These are phyloP conservation scores for Drosophila anceps DNA, from an alignment of 2,888 invertebrate species.

Conservation along the genomic window DNA sequence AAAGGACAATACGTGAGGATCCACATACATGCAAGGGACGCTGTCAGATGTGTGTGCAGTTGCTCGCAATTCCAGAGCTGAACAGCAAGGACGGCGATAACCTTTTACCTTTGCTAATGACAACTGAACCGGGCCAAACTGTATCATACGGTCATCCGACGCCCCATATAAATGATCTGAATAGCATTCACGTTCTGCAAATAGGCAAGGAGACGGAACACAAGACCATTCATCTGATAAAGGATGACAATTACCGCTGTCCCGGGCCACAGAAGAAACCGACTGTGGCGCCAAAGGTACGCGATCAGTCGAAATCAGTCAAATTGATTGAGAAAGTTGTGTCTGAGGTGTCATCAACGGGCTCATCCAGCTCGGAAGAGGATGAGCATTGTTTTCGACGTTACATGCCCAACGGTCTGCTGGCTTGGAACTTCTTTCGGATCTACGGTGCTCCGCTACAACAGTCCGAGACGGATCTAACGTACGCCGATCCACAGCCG, in stretches of 20 bases:
- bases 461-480: background rate
- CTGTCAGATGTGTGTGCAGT: constrained; percentile 46
- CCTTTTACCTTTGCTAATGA: constrained; percentile 34
- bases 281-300: background rate
- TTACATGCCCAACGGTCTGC: constrained; percentile 12
- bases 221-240: background rate
- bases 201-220: background rate
- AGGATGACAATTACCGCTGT: background rate
- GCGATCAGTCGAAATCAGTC: background rate
- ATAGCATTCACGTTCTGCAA: constrained; percentile 12
- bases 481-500: constrained; percentile 19
- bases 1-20: background rate
- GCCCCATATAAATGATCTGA: background rate
- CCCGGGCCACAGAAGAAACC: background rate
- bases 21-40: background rate
- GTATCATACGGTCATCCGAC: background rate
- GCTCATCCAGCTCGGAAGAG: background rate
- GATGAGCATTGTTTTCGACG: constrained; percentile 15
- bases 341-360: background rate
- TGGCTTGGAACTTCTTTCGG: constrained; percentile 47
- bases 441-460: constrained; percentile 35
- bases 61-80: background rate
- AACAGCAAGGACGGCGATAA: background rate
- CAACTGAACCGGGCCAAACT: background rate
- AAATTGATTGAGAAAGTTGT: background rate